Base-by-base conservation (phyloP, 2,888 invertebrate genomes). In the Eupithecia centaureata region DNA sequence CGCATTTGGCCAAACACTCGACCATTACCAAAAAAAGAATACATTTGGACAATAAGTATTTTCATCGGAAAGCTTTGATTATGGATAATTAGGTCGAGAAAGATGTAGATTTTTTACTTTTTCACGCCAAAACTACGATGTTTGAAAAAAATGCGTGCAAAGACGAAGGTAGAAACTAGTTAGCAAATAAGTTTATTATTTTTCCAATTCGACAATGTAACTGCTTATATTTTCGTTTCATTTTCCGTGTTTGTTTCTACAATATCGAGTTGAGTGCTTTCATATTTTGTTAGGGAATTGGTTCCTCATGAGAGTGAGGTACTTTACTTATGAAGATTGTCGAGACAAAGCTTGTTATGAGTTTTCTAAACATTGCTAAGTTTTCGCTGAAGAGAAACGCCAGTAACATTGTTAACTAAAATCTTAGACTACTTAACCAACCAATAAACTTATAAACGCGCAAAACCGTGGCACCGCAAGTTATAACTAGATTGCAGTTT, bases 281-380 rank as follows among this genome's bases (percentile, higher is more conserved):
- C 74, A 73, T 90, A 85, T 90, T 90, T 87, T 89, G 83, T 69
- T 83, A 82, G 65, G 76, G 80, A 87, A 89, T 89, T 87, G 88
- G 67, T 76, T 79, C 75, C 68, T 56, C 66, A 63, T 42, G 63
- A 63, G 63, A 67, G 47, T 47, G 30, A 65, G 42, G 63, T 62
- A 68, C 70, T 52, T 27, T 66, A 57, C 18, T 65, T 63, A 66
- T 38, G 66, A 63, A 63, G 58, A 65, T 68, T 65, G 67, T 42
- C 33, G 51, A 68, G 52, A 60, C 61, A 61, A 63, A 61, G 65
- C 61, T 68, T 62, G 18, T 61, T 59, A 60, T 51, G 57, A 65
- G 57, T 63, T 63, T 63, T 35, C 54, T 52, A 54, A 66, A 35
- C 42, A 61, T 68, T 65, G 59, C 32, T 38, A 65, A 47, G 61